These are phyloP conservation scores for Crocuta crocuta DNA, from an alignment of 2,113 vertebrate genomes.

Conservation along the genomic window DNA sequence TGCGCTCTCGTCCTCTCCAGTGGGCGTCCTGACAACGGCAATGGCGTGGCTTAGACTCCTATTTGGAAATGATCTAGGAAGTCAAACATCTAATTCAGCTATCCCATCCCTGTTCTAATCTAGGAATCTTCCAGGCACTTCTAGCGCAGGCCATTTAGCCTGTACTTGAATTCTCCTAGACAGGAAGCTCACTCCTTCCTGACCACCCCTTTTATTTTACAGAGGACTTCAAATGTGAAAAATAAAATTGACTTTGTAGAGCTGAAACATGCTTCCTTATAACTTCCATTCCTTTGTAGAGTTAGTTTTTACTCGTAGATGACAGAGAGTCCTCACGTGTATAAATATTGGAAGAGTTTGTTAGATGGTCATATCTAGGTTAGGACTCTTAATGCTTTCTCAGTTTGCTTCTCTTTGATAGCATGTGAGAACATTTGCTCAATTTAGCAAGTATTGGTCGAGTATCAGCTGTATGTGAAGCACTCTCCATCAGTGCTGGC, in stretches of 20 bases:
- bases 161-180: not conserved
- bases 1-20: not conserved
- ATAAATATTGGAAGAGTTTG: not conserved
- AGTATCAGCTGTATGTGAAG: not conserved
- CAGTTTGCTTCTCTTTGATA: fast-evolving
- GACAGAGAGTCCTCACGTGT: not conserved
- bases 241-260: constrained; percentile 13
- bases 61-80: not conserved
- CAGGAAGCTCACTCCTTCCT: not conserved
- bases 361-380: not conserved
- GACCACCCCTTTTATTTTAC: not conserved
- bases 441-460: not conserved
- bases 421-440: not conserved
- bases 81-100: not conserved
- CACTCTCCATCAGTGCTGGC: fast-evolving
- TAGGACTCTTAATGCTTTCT: not conserved
- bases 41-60: not conserved
- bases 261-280: not conserved
- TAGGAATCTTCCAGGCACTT: not conserved
- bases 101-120: not conserved
- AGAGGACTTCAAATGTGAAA: not conserved
- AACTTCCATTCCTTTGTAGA: not conserved
- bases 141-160: not conserved
- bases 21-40: not conserved
- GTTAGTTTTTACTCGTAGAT: not conserved